Conservation (phyloP, 2,113 vertebrate genomes). For the Anser cygnoides region DNA sequence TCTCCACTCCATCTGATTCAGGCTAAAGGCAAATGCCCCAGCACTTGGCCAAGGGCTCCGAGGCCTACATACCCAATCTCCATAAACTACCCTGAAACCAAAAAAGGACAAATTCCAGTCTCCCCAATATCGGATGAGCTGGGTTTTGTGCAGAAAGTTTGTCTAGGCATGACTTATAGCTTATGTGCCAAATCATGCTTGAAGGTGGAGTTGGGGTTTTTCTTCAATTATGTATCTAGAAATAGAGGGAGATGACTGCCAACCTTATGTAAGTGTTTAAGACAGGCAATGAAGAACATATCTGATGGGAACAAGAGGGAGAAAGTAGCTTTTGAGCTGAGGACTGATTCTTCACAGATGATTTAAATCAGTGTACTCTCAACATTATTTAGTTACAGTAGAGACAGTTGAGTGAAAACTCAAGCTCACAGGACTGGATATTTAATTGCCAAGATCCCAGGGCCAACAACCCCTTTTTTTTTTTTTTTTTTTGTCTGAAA, state of each 20-base stretch:
- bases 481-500: neutral
- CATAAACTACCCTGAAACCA: neutral
- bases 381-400: neutral
- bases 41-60: neutral
- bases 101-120: neutral
- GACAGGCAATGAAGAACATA: neutral
- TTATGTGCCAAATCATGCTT: neutral
- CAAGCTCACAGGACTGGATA: neutral
- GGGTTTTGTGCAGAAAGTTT: neutral
- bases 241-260: neutral
- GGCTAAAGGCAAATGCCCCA: neutral
- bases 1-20: neutral
- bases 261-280: neutral
- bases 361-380: neutral
- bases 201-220: neutral
- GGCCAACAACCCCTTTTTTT: neutral
- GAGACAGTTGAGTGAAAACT: constrained; percentile 1
- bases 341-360: neutral
- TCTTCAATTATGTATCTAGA: neutral
- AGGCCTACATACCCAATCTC: neutral
- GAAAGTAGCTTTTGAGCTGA: neutral
- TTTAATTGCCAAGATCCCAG: neutral
- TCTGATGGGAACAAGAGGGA: neutral
- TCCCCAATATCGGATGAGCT: neutral
- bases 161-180: neutral